phyloP scores from a whole-genome alignment of 1,140 invertebrate genomes.

The Lethrus apterus region DNA sequence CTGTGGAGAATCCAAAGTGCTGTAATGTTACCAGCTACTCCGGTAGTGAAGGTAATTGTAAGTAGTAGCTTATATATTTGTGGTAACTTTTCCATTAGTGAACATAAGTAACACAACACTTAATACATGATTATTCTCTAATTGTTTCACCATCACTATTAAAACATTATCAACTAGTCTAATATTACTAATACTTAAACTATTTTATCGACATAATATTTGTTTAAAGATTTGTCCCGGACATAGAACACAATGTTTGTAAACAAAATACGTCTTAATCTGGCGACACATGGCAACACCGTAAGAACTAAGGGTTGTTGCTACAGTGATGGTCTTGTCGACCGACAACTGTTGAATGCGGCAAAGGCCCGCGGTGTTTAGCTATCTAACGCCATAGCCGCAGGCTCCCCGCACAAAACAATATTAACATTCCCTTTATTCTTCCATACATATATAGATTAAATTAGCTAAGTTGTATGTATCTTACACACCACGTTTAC shows the following conservation, averaged over 20 bases:
- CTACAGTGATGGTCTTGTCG: slow-evolving; percentile 2
- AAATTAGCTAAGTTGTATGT: slow-evolving; percentile 6
- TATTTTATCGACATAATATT: not conserved
- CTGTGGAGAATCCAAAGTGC: slow-evolving; percentile 54
- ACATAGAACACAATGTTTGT: not conserved
- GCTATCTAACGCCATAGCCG: not conserved
- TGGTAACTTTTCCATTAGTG: slow-evolving; percentile 5
- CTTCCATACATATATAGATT: slow-evolving; percentile 8
- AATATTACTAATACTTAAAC: not conserved
- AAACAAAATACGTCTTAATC: slow-evolving; percentile 7
- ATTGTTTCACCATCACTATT: not conserved
- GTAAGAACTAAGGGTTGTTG: slow-evolving; percentile 4
- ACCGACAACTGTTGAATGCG: slow-evolving; percentile 7
- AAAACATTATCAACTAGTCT: not conserved
- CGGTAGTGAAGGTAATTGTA: slow-evolving; percentile 49
- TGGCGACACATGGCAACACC: slow-evolving; percentile 6
- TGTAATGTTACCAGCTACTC: slow-evolving; percentile 51
- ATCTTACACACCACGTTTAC: too few relatives aligned
- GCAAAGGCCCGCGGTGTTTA: not conserved
- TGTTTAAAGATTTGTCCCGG: not conserved
- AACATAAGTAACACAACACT: not conserved
- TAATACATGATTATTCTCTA: slow-evolving; percentile 2
- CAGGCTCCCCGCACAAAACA: too few relatives aligned
- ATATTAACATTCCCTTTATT: too few relatives aligned
- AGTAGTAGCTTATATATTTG: slow-evolving; percentile 40